phyloP scores from a whole-genome alignment of 2,797 vertebrate species.

The Macropodus opercularis region DNA sequence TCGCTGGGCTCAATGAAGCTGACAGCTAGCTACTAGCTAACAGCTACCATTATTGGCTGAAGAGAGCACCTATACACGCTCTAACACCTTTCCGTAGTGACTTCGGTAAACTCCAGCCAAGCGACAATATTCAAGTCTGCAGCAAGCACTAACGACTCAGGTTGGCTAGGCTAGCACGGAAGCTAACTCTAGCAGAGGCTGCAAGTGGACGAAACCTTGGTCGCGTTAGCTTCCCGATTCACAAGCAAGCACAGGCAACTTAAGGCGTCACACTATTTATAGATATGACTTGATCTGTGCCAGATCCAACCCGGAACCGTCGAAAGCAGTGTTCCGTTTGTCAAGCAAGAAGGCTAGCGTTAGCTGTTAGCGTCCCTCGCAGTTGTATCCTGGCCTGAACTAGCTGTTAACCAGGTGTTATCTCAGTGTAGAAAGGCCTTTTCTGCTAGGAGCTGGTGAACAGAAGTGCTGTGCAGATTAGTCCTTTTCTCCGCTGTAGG shows the following conservation, averaged over 20 bases:
- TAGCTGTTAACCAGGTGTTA: slow-evolving; percentile 71
- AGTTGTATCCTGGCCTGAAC: slow-evolving; percentile 74
- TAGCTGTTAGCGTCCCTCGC: slow-evolving; percentile 72
- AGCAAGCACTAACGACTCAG: slow-evolving; percentile 29
- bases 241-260: slow-evolving; percentile 26
- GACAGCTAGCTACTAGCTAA: slow-evolving; percentile 74
- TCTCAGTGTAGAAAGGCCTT: slow-evolving; percentile 62
- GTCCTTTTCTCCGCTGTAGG: slow-evolving; percentile 6
- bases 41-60: slow-evolving; percentile 68
- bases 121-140: slow-evolving; percentile 39
- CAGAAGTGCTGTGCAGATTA: slow-evolving; percentile 36
- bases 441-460: slow-evolving; percentile 37
- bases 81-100: not conserved
- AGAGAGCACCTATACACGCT: slow-evolving; percentile 17
- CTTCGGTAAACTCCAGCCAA: slow-evolving; percentile 36
- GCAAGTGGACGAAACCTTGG: slow-evolving; percentile 58
- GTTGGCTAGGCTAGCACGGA: slow-evolving; percentile 50
- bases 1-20: slow-evolving; percentile 52
- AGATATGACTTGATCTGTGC: slow-evolving; percentile 20
- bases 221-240: slow-evolving; percentile 46
- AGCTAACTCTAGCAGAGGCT: slow-evolving; percentile 42
- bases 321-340: slow-evolving; percentile 46
- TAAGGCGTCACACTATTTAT: slow-evolving; percentile 28
- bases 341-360: slow-evolving; percentile 44
- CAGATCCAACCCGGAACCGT: slow-evolving; percentile 46